A percentile compares a stretch with the other conserved stretches of the same genome.
These are phyloP conservation scores for Rhea pennata DNA, from an alignment of 2,113 vertebrate species.

Conservation along the genomic window DNA sequence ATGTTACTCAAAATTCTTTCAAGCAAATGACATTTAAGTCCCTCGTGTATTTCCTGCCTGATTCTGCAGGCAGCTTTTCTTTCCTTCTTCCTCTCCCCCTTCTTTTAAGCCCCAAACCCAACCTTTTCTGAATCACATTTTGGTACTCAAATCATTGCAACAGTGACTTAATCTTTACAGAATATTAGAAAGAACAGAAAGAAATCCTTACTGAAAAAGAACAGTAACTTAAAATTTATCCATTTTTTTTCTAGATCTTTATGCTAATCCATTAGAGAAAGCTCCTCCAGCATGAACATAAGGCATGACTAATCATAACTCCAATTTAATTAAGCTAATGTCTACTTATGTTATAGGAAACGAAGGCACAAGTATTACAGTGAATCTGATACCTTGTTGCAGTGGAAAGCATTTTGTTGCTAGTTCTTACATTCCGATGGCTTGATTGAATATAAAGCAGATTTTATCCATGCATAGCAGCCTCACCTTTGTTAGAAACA, in stretches of 20 bases:
- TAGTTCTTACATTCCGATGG: neutral
- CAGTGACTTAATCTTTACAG: neutral
- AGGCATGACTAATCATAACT: neutral
- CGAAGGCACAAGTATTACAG: conserved; percentile 15
- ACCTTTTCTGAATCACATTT: neutral
- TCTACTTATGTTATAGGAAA: neutral
- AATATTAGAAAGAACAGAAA: neutral
- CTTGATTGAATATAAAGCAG: neutral
- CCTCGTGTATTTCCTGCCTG: neutral
- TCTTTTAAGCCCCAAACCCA: neutral
- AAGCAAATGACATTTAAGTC: neutral
- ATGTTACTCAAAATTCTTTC: neutral
- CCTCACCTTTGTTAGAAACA: neutral
- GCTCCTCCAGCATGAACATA: neutral
- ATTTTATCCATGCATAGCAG: neutral
- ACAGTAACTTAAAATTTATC: neutral
- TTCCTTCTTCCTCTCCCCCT: neutral
- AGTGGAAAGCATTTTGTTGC: neutral
- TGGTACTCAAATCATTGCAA: neutral
- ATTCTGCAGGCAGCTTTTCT: neutral
- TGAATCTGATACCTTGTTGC: neutral
- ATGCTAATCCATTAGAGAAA: neutral
- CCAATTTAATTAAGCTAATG: neutral
- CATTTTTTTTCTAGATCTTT: neutral
- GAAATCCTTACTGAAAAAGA: neutral